Evolutionary conservation across 1,140 invertebrate species (phyloP), one percentile per base, ranked within the genome.

Genomic region (Platorchestia sp.): DNA sequence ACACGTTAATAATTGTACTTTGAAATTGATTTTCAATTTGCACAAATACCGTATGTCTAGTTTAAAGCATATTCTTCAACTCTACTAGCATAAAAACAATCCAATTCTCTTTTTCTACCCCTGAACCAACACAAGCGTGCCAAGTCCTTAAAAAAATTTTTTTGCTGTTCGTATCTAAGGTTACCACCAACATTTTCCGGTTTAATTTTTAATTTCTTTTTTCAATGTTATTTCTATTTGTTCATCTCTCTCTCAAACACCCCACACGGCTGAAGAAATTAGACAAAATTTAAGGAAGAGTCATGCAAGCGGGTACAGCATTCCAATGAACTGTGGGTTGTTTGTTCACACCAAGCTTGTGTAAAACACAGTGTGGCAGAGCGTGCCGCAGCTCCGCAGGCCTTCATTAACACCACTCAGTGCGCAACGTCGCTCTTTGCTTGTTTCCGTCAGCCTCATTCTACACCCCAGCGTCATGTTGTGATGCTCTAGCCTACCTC

Each of bases 341-440:
- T 75, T 75, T 75, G 59, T 75, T 75, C 59, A 75, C 59, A 75
- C 59, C 59, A 75, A 22, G 59, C 59, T 75, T 75, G 59, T 75
- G 59, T 75, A 75, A 75, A 75, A 75, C 59, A 75, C 59, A 75
- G 59, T 75, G 59, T 75, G 59, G 59, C 14, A 14, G 59, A 22
- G 59, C 59, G 59, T 75, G 59, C 59, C 59, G 59, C 27, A 3
- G 59, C 10, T 10, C 59, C 59, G 27, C 14, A 75, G 59, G 27
- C 59, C 59, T 75, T 75, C 59, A 75, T 75, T 75, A 75, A 75
- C 59, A 75, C 59, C 59, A 75, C 59, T 75, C 59, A 75, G 59
- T 75, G 59, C 59, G 59, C 59, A 75, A 27, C 59, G 59, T 19
- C 59, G 59, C 59, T 75, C 59, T 75, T 75, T 27, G 59, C 59